Evolutionary conservation across 2,888 invertebrate genomes (phyloP).

Genomic region (Ochropleura leucogaster): DNA sequence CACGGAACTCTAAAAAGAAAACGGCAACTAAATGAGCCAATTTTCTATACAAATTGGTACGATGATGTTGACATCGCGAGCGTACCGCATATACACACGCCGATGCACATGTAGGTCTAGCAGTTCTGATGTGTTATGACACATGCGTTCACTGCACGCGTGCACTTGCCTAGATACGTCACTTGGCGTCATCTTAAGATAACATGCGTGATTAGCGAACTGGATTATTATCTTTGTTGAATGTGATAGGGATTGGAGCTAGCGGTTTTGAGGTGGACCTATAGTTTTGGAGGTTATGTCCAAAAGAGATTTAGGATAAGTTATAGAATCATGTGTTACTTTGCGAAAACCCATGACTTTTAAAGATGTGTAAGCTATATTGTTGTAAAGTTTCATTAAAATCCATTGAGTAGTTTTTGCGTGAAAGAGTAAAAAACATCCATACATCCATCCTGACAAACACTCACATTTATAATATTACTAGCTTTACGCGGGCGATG

Average conservation of each 20-base stretch:
- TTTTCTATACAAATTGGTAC: constrained; percentile 30
- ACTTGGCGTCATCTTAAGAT: constrained; percentile 53
- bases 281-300: background rate
- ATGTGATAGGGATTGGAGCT: background rate
- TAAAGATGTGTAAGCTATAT: too few relatives aligned
- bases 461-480: too few relatives aligned
- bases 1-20: constrained; percentile 34
- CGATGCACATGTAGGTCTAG: constrained; percentile 54
- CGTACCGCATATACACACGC: constrained; percentile 37
- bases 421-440: too few relatives aligned
- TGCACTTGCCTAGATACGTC: constrained; percentile 62
- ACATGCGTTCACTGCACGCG: constrained; percentile 53
- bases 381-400: too few relatives aligned
- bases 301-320: too few relatives aligned
- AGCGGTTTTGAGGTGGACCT: constrained; percentile 3
- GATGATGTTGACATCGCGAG: constrained; percentile 45
- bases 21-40: constrained; percentile 20
- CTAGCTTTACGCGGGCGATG: too few relatives aligned
- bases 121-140: constrained; percentile 60
- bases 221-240: constrained; percentile 35
- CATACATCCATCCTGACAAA: too few relatives aligned
- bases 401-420: too few relatives aligned
- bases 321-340: too few relatives aligned
- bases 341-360: too few relatives aligned
- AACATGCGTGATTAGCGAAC: constrained; percentile 53